Conservation (phyloP, 2,888 invertebrate genomes). For the Spodoptera littoralis region DNA sequence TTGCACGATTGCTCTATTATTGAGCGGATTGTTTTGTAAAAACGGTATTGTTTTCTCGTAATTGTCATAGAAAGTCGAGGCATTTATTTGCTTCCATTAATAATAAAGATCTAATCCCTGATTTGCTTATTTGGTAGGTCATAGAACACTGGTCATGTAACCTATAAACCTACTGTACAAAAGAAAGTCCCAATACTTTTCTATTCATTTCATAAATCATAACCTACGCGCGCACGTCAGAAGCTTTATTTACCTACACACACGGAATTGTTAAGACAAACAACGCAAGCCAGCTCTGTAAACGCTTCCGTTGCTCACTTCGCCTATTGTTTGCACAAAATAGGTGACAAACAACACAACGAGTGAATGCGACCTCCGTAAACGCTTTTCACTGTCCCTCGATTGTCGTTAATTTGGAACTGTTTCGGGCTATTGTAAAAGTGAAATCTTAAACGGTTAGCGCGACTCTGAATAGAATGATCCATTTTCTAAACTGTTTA, state of each 20-base stretch:
- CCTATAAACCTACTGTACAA: conserved; percentile 44
- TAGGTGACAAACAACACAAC: conserved; percentile 69
- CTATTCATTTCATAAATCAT: conserved; percentile 44
- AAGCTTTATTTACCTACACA: conserved; percentile 54
- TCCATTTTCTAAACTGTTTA: conserved; percentile 53
- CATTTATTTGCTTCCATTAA: conserved; percentile 4
- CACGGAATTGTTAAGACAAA: conserved; percentile 63
- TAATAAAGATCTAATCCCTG: conserved; percentile 9
- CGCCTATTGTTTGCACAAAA: conserved; percentile 74
- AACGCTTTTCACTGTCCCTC: conserved; percentile 70
- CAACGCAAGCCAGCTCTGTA: conserved; percentile 59
- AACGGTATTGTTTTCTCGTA: too few relatives aligned
- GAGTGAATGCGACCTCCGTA: conserved; percentile 64
- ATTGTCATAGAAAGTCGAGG: too few relatives aligned
- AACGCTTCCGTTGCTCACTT: conserved; percentile 64
- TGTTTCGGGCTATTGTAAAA: conserved; percentile 74
- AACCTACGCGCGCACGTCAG: conserved; percentile 42
- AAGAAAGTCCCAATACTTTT: conserved; percentile 51
- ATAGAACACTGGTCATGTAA: conserved; percentile 5
- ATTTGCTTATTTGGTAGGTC: conserved; percentile 11
- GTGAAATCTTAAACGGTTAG: conserved; percentile 72
- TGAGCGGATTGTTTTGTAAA: too few relatives aligned
- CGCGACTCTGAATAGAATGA: conserved; percentile 56
- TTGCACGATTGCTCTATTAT: conserved; percentile 34
- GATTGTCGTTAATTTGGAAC: conserved; percentile 73